Conservation (phyloP, 2,888 invertebrate species). For the Girardia tigrina region DNA sequence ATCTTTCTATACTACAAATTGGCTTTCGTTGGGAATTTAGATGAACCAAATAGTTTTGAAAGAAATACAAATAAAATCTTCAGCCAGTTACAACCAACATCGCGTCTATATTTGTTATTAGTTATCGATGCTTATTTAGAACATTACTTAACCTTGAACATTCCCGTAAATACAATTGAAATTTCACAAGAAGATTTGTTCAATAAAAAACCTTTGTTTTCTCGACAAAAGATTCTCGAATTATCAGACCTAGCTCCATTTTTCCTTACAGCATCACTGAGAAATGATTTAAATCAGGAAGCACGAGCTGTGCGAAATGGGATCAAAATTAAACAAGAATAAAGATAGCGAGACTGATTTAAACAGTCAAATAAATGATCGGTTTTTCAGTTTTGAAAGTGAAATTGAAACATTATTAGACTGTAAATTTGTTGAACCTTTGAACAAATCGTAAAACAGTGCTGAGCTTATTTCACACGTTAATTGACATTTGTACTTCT, state of each 20-base stretch:
- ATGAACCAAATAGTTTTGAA: background rate
- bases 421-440: background rate
- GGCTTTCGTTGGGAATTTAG: constrained; percentile 66
- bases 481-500: no score
- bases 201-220: constrained; percentile 12
- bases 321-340: background rate
- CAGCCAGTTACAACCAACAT: background rate
- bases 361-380: background rate
- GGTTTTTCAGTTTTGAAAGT: constrained; percentile 11
- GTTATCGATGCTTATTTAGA: background rate
- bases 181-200: background rate
- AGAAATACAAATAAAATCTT: background rate
- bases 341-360: background rate
- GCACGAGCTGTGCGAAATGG: background rate
- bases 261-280: background rate
- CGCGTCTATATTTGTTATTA: background rate
- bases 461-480: no score
- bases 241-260: background rate
- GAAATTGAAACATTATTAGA: background rate
- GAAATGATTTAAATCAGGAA: background rate
- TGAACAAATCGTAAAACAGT: background rate
- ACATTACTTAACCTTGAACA: background rate
- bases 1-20: constrained; percentile 70
- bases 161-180: background rate
- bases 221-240: background rate